These are phyloP conservation scores for Dicentrarchus labrax DNA, from an alignment of 2,113 vertebrate species.

Conservation along the genomic window DNA sequence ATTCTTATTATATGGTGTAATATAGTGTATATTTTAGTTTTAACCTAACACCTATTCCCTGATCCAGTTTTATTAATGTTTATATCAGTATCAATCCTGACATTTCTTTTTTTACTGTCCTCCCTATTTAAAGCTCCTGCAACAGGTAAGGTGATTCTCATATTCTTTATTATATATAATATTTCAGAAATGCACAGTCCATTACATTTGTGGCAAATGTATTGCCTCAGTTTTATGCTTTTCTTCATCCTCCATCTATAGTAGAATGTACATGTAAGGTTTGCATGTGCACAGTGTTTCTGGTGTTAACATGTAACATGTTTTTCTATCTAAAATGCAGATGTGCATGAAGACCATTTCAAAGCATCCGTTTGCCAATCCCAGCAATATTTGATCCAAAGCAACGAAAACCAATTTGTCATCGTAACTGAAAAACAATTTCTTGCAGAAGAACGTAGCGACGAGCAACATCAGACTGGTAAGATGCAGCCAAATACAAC, in stretches of 20 bases:
- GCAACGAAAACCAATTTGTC: conserved; percentile 21
- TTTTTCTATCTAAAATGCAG: conserved; percentile 1
- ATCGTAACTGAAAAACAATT: background rate
- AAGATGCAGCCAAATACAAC: background rate
- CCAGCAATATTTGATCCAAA: background rate
- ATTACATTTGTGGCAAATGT: background rate
- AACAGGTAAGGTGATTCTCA: conserved; percentile 8
- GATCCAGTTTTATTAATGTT: background rate
- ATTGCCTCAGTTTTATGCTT: background rate
- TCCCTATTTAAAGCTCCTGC: background rate
- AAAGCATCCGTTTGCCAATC: rapidly evolving
- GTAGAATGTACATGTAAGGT: background rate
- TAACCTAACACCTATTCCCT: background rate
- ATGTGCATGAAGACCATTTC: rapidly evolving
- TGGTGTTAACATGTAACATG: background rate
- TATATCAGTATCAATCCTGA: background rate
- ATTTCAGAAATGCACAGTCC: background rate
- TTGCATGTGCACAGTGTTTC: background rate
- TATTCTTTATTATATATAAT: background rate
- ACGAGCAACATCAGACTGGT: background rate
- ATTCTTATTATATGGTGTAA: background rate
- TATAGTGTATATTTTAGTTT: background rate
- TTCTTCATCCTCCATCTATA: background rate
- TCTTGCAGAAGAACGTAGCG: rapidly evolving
- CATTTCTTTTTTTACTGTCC: background rate